Base-by-base conservation (phyloP, 2,113 vertebrate genomes). In the Holacanthus passer region DNA sequence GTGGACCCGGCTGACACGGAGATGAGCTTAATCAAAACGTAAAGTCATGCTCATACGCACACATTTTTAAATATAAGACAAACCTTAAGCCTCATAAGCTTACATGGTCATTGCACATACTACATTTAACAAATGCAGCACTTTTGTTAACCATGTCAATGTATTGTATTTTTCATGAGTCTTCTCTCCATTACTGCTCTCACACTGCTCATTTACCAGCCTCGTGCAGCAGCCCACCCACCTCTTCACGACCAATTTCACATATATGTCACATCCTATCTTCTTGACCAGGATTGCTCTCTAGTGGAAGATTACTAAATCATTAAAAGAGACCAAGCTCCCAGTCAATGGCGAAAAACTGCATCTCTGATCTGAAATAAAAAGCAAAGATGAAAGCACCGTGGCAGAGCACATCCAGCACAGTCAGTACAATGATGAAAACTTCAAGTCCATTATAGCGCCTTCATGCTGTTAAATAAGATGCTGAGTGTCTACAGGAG, bases 21-120 rank as follows among this genome's bases (percentile, higher is more conserved):
- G 65, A 74, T 31, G 43, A 79, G 65, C 27, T 48, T 32, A 52
- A 50, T 83, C 43, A 37, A 82, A 87, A 69, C 6, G 67, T 48
- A 62, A 79, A 85, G 48, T 72, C 47, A 39, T 48, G 17, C 29
- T 60, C 48, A 50, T 4, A 63, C 55, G 78, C 24, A 59, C 27
- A n/a, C 29, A 74, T 52, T 47, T 58, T 39, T 9, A 58, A 60
- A 70, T 66, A 12, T 41, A 29, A 45, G 22, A 22, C 55, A 1
- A 52, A 32, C 22, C 2, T 4, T 31, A 37, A 27, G 5, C 17
- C 19, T 20, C 19, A 35, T 43, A 3, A 10, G 27, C 35, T 24
- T 53, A 27, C 55, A 24, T 43, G 20, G 32, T 13, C 20, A 31
- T 6, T 31, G n/a, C 9, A 31, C 12, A 29, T 6, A 50, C 1